These are phyloP conservation scores for Idaea biselata DNA, from an alignment of 2,888 invertebrate genomes.

Conservation along the genomic window DNA sequence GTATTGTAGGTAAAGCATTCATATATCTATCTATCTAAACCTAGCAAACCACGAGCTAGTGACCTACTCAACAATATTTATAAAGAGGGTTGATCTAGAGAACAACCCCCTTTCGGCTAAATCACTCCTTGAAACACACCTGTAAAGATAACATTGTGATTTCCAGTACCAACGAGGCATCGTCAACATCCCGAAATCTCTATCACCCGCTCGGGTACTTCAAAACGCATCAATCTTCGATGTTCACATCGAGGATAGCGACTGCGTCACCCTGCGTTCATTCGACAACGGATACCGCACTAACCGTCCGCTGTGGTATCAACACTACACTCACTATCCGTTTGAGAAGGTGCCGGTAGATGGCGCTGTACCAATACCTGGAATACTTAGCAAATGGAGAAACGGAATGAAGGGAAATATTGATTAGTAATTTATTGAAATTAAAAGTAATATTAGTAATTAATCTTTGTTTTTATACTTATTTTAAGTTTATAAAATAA, in stretches of 20 bases:
- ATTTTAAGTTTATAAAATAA: too few species aligned
- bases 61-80: constrained; percentile 67
- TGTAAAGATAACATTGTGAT: too few species aligned
- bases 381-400: constrained; percentile 37
- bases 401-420: constrained; percentile 30
- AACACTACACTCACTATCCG: constrained; percentile 45
- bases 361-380: constrained; percentile 17
- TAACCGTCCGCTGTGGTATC: constrained; percentile 39
- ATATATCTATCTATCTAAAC: constrained; percentile 70
- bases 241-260: constrained; percentile 32
- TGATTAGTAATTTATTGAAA: not conserved
- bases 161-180: constrained; percentile 57
- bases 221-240: constrained; percentile 61
- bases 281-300: constrained; percentile 51
- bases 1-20: too few species aligned
- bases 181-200: constrained; percentile 52
- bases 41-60: constrained; percentile 83
- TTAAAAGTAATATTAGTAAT: not conserved
- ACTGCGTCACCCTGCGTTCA: constrained; percentile 29
- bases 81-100: too few species aligned
- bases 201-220: constrained; percentile 44
- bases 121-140: too few species aligned
- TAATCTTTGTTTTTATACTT: too few species aligned
- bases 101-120: too few species aligned
- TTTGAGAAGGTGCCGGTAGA: constrained; percentile 39